Percentiles rank a stretch among this genome's conserved stretches.
Conservation (phyloP, 1,140 invertebrate species). For the Cecropterus lyciades region DNA sequence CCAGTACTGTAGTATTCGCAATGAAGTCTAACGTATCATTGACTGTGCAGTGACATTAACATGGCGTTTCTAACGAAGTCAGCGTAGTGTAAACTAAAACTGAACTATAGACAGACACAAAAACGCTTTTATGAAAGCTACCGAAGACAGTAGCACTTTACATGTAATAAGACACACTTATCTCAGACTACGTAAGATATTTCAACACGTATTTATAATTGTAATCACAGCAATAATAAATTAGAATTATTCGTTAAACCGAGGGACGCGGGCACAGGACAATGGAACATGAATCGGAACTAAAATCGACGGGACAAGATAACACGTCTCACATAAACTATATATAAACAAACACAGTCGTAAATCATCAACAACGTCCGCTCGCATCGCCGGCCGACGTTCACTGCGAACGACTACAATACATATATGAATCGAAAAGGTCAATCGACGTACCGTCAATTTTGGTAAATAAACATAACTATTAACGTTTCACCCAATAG, state of each 20-base stretch:
- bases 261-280: slow-evolving; percentile 69
- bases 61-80: slow-evolving; percentile 18
- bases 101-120: slow-evolving; percentile 40
- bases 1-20: slow-evolving; percentile 15
- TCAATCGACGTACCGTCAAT: slow-evolving; percentile 69
- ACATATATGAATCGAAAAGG: slow-evolving; percentile 68
- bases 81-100: slow-evolving; percentile 50
- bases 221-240: slow-evolving; percentile 82
- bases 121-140: slow-evolving; percentile 56
- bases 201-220: slow-evolving; percentile 77
- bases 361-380: slow-evolving; percentile 49
- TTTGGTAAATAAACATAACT: slow-evolving; percentile 80
- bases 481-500: slow-evolving; percentile 76
- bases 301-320: slow-evolving; percentile 70
- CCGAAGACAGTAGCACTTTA: slow-evolving; percentile 61
- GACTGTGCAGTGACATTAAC: slow-evolving; percentile 33
- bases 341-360: slow-evolving; percentile 69
- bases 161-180: slow-evolving; percentile 76
- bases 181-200: slow-evolving; percentile 73
- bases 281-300: slow-evolving; percentile 73
- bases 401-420: slow-evolving; percentile 52
- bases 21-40: slow-evolving; percentile 45
- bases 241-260: slow-evolving; percentile 72
- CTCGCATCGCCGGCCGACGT: slow-evolving; percentile 42
- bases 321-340: slow-evolving; percentile 76